These are phyloP conservation scores for Cantharis lateralis DNA, from an alignment of 2,888 invertebrate genomes.

Conservation along the genomic window DNA sequence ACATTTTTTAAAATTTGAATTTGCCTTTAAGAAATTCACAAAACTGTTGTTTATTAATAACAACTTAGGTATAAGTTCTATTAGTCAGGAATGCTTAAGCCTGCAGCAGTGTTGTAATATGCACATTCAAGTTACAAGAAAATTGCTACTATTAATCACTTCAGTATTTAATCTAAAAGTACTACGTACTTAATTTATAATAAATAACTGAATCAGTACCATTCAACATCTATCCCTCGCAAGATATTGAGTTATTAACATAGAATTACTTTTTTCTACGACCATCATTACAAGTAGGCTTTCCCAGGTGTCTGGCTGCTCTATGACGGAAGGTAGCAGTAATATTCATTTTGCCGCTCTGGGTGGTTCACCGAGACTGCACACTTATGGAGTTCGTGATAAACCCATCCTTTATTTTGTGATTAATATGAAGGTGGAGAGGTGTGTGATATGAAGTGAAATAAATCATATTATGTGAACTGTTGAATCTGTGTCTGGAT, in stretches of 20 bases:
- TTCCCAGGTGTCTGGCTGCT: too few relatives aligned
- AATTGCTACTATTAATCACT: slow-evolving; percentile 10
- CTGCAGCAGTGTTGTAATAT: slow-evolving; percentile 16
- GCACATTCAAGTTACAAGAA: slow-evolving; percentile 9
- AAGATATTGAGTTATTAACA: not conserved
- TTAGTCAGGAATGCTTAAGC: slow-evolving; percentile 13
- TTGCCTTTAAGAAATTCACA: not conserved
- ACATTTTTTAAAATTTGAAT: too few relatives aligned
- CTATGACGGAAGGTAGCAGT: too few relatives aligned
- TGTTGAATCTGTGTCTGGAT: too few relatives aligned
- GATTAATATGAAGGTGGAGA: too few relatives aligned
- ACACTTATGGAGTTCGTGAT: too few relatives aligned
- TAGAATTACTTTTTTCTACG: not conserved
- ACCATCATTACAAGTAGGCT: too few relatives aligned
- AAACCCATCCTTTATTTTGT: too few relatives aligned
- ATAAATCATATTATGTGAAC: too few relatives aligned
- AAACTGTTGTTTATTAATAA: slow-evolving; percentile 13
- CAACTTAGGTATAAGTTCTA: slow-evolving; percentile 11
- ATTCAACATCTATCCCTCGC: not conserved
- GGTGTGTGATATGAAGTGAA: too few relatives aligned
- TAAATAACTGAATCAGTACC: not conserved
- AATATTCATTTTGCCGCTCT: too few relatives aligned
- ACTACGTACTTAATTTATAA: not conserved
- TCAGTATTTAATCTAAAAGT: not conserved
- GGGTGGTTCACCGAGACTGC: too few relatives aligned